Base-by-base conservation (phyloP, 1,140 invertebrate species). In the Luehdorfia chinensis region DNA sequence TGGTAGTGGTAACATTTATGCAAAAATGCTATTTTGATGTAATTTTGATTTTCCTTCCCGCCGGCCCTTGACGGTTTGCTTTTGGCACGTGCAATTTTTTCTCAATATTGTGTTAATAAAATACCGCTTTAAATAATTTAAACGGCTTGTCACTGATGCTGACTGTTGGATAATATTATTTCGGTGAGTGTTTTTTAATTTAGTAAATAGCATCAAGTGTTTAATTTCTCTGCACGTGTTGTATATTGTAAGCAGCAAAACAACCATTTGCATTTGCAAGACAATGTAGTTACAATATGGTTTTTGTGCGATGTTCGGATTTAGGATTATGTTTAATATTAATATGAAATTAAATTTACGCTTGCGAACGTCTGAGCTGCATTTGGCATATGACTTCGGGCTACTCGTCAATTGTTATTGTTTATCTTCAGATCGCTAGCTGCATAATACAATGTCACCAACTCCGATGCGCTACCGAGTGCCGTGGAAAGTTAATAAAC, bases 51-150 rank as follows among this genome's bases (percentile, higher is more conserved):
- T 78, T 74, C 66, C 68, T 84, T 84, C 81, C 77, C 75, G 77
- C 81, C 79, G 75, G 71, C 69, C 63, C 53, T 73, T 81, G 74
- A 78, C 72, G 77, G 78, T 83, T 71, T 84, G 74, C 59, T 67
- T 79, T 85, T 80, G 71, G 83, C 83, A 84, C 83, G 83, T 86
- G 83, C 76, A 75, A 75, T 80, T 84, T 76, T 74, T 75, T 75
- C 54, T 53, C 39, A 37, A 46, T 65, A 72, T 70, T 59, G 16
- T n/a, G n/a, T n/a, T n/a, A 43, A 62, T 55, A 71, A 72, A 62
- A 68, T 54, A 73, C 59, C 47, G 47, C 34, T 58, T 54, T 50
- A 23, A 52, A 65, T 36, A 37, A 49, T 43, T 43, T 50, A 69
- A 21, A 52, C 51, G 71, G 62, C 64, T 67, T 47, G 58, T 59